A percentile compares a stretch with the other conserved stretches of the same genome.
These are phyloP conservation scores for Lichenostomus cassidix DNA, from an alignment of 2,113 vertebrate genomes.

Conservation along the genomic window DNA sequence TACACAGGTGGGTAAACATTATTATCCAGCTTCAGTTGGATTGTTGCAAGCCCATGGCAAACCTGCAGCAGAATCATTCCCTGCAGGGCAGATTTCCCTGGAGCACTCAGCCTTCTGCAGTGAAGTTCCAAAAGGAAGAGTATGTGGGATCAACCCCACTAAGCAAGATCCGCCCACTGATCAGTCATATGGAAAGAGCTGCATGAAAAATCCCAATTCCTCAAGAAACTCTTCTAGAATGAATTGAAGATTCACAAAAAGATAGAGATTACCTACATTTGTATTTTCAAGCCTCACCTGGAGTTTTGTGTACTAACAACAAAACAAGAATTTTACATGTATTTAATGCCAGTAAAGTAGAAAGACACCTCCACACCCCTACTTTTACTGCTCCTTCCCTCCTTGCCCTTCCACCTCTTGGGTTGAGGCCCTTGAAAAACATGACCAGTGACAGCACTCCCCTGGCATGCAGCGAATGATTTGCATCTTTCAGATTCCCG, in stretches of 20 bases:
- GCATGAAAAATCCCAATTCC: background rate
- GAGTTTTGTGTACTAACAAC: background rate
- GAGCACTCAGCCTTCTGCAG: background rate
- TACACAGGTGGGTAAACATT: constrained; percentile 51
- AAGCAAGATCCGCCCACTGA: background rate
- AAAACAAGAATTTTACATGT: background rate
- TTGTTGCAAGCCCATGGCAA: background rate
- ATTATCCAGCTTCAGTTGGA: constrained; percentile 6
- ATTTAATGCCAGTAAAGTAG: background rate
- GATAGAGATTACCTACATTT: background rate
- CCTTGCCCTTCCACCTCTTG: background rate
- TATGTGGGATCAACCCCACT: background rate
- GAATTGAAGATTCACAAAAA: background rate
- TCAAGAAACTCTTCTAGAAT: background rate
- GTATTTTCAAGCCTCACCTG: background rate
- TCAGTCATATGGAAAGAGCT: background rate
- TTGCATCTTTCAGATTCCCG: background rate
- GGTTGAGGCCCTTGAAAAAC: background rate
- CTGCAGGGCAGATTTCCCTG: background rate
- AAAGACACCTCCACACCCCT: background rate
- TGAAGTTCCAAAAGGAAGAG: background rate
- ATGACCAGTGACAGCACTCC: background rate
- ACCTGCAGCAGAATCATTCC: background rate
- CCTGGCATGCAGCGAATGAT: background rate
- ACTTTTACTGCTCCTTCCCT: background rate